Base-by-base conservation (phyloP, 2,797 vertebrate genomes). In the Poeciliopsis turneri region DNA sequence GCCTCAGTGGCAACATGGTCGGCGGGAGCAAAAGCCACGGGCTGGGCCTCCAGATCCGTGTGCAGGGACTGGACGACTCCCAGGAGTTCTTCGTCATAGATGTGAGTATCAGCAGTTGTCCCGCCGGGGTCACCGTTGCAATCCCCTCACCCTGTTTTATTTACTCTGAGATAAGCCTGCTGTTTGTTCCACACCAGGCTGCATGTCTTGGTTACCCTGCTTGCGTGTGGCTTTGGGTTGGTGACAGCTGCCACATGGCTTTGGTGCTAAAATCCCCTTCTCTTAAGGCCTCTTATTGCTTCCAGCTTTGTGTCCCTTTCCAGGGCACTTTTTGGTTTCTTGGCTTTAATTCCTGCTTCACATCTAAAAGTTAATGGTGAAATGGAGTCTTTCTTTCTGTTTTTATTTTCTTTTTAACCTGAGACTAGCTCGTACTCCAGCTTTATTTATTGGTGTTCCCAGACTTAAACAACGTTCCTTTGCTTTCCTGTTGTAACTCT, bases 21-120 rank as follows among this genome's bases (percentile, higher is more conserved):
- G 46, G 84, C 0, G 91, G 93, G 23, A 76, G 91, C 88, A 96
- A 85, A 87, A 86, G 64, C 4, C 94, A 94, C 0, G 95, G 95
- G 45, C 95, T 94, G 51, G 94, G 94, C 76, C 84, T 97, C 0
- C 95, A 94, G 1, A 46, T 98, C 78, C 95, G 94, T 41, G 97
- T 99, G 61, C 95, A 95, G 89, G 96, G 97, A 74, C 93, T 99
- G 94, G 98, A 99, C 86, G 95, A 96, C 73, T 95, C 96, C 0
- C 89, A 97, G 92, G 97, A 99, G 61, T 91, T 95, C 6, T 95
- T 97, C 76, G 95, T 97, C 28, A 74, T 97, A 5, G 97, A 98
- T 93, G 98, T 99, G 86, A 95, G 97, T 92, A 49, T 45, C n/a
- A 79, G 53, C 51, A 45, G 68, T 46, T 55, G 36, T 55, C 77